Evolutionary conservation across 2,113 vertebrate genomes (phyloP).

Genomic region (Forbesichthys papilliferus): DNA sequence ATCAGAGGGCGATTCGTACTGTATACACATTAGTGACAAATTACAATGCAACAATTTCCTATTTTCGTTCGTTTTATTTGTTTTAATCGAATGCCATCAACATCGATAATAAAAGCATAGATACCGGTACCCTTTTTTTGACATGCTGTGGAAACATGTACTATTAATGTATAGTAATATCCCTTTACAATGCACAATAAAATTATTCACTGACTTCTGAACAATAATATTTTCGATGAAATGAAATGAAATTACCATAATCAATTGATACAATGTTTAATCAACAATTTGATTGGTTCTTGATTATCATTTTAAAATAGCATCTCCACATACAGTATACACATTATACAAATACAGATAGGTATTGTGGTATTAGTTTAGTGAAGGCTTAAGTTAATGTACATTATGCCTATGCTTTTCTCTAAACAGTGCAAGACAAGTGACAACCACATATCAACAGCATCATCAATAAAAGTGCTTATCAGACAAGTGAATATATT

Average conservation of each 20-base stretch:
- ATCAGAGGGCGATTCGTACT: slow-evolving; percentile 21
- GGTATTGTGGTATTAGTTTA: not conserved
- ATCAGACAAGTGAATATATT: slow-evolving; percentile 25
- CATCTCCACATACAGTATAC: too few species aligned
- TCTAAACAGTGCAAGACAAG: not conserved
- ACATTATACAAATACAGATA: too few species aligned
- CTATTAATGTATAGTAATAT: not conserved
- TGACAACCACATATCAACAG: not conserved
- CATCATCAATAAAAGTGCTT: slow-evolving; percentile 33
- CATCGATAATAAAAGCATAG: not conserved
- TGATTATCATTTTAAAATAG: too few species aligned
- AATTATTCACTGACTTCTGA: too few species aligned
- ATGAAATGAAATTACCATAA: too few species aligned
- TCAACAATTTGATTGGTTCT: too few species aligned
- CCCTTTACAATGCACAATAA: too few species aligned
- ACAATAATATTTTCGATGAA: too few species aligned
- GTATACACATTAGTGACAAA: not conserved
- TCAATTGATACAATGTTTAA: too few species aligned
- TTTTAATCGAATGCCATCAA: not conserved
- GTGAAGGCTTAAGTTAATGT: not conserved
- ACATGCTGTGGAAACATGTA: not conserved
- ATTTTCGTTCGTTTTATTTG: not conserved
- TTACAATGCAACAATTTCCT: not conserved
- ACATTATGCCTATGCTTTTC: not conserved
- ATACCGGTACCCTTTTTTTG: not conserved